A percentile compares a stretch with the other conserved stretches of the same genome.
These are phyloP conservation scores for Urophycis tenuis DNA, from an alignment of 2,797 vertebrate species.

Conservation along the genomic window DNA sequence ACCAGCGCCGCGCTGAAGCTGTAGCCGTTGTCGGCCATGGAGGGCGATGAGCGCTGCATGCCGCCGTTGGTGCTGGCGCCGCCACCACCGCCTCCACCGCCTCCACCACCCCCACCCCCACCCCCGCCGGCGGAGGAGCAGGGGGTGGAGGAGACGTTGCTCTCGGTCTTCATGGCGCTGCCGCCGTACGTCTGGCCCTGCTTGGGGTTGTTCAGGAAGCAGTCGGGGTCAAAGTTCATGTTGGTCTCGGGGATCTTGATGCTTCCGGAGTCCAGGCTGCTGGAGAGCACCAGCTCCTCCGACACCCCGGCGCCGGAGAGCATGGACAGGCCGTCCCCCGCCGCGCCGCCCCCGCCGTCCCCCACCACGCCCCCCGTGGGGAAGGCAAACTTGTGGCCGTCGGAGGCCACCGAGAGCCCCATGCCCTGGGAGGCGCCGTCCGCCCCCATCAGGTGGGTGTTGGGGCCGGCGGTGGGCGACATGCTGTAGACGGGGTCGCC, in stretches of 20 bases:
- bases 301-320: slow-evolving; percentile 84
- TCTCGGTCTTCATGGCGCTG: slow-evolving; percentile 86
- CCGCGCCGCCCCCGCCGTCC: slow-evolving; percentile 72
- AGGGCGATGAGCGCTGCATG: slow-evolving; percentile 66
- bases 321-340: slow-evolving; percentile 84
- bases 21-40: slow-evolving; percentile 69
- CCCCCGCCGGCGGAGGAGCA: slow-evolving; percentile 62
- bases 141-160: slow-evolving; percentile 75
- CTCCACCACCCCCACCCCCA: slow-evolving; percentile 53
- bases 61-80: slow-evolving; percentile 56
- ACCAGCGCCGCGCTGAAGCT: slow-evolving; percentile 80
- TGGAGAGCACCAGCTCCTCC: slow-evolving; percentile 94
- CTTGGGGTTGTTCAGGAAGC: slow-evolving; percentile 99
- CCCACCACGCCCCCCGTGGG: slow-evolving; percentile 68
- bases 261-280: slow-evolving; percentile 82
- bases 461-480: slow-evolving; percentile 90
- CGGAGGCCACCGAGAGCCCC: slow-evolving; percentile 86
- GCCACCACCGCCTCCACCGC: slow-evolving; percentile 33
- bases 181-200: slow-evolving; percentile 99
- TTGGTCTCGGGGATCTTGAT: slow-evolving; percentile 93
- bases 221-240: slow-evolving; percentile 99
- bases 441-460: slow-evolving; percentile 88
- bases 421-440: slow-evolving; percentile 86
- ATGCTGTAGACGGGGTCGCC: slow-evolving; percentile 94
- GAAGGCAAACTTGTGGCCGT: slow-evolving; percentile 97